Evolutionary conservation across 1,140 invertebrate genomes (phyloP).

Genomic region (Phymorhynchus buccinoides): DNA sequence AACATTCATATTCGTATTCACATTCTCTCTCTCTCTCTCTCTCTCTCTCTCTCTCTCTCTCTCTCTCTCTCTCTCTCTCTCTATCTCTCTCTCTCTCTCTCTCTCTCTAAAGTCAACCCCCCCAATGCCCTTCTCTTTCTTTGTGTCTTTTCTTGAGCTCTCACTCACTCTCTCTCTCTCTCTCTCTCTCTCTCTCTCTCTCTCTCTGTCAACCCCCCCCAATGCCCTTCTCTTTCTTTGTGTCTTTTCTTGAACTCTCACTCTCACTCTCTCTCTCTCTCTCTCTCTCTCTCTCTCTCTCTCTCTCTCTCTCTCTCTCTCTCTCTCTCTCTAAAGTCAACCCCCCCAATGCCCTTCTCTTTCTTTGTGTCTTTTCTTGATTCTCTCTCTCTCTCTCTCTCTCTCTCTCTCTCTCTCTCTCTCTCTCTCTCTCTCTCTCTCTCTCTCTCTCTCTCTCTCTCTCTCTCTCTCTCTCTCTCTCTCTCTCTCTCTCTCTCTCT

Average conservation of each 20-base stretch:
- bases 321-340: neutral
- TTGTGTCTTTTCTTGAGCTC: neutral
- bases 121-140: neutral
- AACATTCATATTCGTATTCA: too few relatives aligned
- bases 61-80: neutral
- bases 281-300: neutral
- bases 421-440: neutral
- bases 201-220: too few relatives aligned
- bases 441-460: slow-evolving; percentile 11
- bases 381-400: neutral
- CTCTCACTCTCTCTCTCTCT: neutral
- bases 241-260: too few relatives aligned
- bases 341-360: neutral
- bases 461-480: neutral
- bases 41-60: too few relatives aligned
- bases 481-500: neutral
- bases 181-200: too few relatives aligned
- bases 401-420: neutral
- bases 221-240: too few relatives aligned
- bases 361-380: neutral
- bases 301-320: slow-evolving; percentile 3
- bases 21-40: neutral
- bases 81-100: neutral
- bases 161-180: too few relatives aligned
- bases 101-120: too few relatives aligned